Evolutionary conservation across 2,797 vertebrate species (phyloP), one percentile per base, ranked within the genome.

Genomic region (Anguilla pacifica): DNA sequence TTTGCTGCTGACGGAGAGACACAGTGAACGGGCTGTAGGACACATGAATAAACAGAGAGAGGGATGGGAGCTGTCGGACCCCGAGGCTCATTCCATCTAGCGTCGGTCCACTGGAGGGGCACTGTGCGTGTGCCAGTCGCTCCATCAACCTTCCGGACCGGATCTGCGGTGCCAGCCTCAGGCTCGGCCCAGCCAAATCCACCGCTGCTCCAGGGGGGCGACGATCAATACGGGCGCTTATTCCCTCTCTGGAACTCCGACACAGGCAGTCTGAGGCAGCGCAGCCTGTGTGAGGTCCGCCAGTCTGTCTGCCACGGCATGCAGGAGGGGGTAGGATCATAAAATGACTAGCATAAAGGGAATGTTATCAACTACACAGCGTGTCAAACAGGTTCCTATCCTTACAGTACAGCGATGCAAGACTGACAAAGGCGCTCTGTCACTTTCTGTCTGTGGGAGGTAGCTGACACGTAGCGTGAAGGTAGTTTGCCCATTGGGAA

Each of bases 211-310:
- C 25, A 82, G 9, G 43, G 74, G 0, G 46, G 25, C 10, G 46
- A 25, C 13, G 15, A 82, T 25, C 17, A 55, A 31, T 35, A 72
- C 70, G 70, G 49, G 35, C 43, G 31, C 28, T 43, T 83, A 64
- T 55, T 85, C 22, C 53, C 6, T 83, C 28, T 67, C 83, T 67
- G 61, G 5, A 72, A 3, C 15, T 85, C 70, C n/a, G 59, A 61
- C n/a, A 81, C 35, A 11, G 43, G 87, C 28, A 13, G n/a, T 25
- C 39, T 79, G 0, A 46, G 31, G 77, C 39, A 19, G 77, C 0
- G 1, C 25, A 49, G 87, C 88, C 89, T 83, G 89, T 92, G 93
- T 93, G 93, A 93, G 93, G 92, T 95, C 93, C 89, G 91, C 87
- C 87, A 87, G 51, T 88, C 70, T 35, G 88, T 87, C 90, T 90